phyloP scores from a whole-genome alignment of 2,113 vertebrate species.

The Spea multiplicata region DNA sequence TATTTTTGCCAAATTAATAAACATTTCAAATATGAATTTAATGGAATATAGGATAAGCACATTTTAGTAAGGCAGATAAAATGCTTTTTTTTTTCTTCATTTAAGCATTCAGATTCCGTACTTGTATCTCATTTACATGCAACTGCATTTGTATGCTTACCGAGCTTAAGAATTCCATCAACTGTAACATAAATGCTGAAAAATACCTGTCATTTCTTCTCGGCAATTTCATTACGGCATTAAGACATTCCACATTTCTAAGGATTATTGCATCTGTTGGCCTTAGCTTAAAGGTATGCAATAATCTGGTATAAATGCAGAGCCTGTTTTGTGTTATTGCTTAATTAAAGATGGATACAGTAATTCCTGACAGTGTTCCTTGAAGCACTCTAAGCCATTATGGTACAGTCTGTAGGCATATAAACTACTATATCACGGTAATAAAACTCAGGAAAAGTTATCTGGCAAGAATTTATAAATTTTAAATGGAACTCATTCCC shows the following conservation, averaged over 20 bases:
- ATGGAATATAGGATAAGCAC: no score
- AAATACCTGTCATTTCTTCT: slow-evolving; percentile 40
- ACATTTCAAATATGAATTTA: no score
- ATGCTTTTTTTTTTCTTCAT: background rate
- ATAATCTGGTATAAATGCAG: slow-evolving; percentile 36
- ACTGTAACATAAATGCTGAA: slow-evolving; percentile 40
- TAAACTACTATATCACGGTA: slow-evolving; percentile 32
- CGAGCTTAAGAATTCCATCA: slow-evolving; percentile 26
- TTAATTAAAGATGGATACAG: slow-evolving; percentile 45
- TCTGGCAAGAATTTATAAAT: slow-evolving; percentile 44
- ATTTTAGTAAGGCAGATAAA: background rate
- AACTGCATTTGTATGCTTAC: slow-evolving; percentile 17
- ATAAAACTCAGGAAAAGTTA: slow-evolving; percentile 46
- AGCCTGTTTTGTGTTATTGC: slow-evolving; percentile 46
- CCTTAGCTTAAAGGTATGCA: slow-evolving; percentile 39
- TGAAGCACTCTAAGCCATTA: slow-evolving; percentile 44
- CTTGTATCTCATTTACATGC: slow-evolving; percentile 1
- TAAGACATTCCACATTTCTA: slow-evolving; percentile 37
- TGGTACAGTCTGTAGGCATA: slow-evolving; percentile 30
- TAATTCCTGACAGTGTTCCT: slow-evolving; percentile 29
- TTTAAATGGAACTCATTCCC: slow-evolving; percentile 38
- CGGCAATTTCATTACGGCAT: slow-evolving; percentile 38
- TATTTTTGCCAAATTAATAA: no score
- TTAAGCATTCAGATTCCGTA: background rate
- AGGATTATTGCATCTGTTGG: slow-evolving; percentile 41